Base-by-base conservation (phyloP, 2,113 vertebrate genomes). In the Psettodes erumei region DNA sequence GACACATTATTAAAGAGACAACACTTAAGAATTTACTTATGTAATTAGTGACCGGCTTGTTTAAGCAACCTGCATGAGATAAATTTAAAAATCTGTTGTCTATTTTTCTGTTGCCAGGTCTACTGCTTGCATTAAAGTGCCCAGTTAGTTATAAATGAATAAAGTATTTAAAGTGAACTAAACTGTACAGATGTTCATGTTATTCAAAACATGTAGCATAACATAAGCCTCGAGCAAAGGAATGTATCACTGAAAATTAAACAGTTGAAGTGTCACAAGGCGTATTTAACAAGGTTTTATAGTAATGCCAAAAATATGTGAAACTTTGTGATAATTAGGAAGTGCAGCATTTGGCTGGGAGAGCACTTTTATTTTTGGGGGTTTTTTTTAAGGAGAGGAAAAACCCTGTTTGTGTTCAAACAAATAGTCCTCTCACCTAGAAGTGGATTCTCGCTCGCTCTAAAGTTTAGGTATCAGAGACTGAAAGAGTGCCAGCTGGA, bases 401-500 rank as follows among this genome's bases (percentile, higher is more conserved):
- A 50, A 51, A 38, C n/a, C 8, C 8, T 38, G 45, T 50, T 66
- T 33, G 28, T 9, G 16, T 43, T 43, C 18, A 43, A 33, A 48
- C 45, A 18, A 32, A n/a, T 19, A 12, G 33, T 37, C 30, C 30
- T 47, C 33, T 47, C 10, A 53, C 35, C 33, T 30, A 28, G 10
- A 40, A 27, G 6, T 5, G 1, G 23, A 66, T 27, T 27, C 23
- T 28, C 23, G n/a, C n/a, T n/a, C n/a, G n/a, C n/a, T n/a, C n/a
- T 67, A 74, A 79, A 38, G 60, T 77, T 42, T 12, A 45, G 6
- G 33, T 37, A 58, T 73, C 10, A 65, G 51, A 71, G 2, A 13
- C 18, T 69, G 42, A 33, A 28, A 3, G 1, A 64, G 28, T 16
- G 12, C 45, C 71, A 75, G 43, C 67, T 85, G 64, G 30, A 75